phyloP scores from a whole-genome alignment of 2,113 vertebrate species.

The Bujurquina vittata region DNA sequence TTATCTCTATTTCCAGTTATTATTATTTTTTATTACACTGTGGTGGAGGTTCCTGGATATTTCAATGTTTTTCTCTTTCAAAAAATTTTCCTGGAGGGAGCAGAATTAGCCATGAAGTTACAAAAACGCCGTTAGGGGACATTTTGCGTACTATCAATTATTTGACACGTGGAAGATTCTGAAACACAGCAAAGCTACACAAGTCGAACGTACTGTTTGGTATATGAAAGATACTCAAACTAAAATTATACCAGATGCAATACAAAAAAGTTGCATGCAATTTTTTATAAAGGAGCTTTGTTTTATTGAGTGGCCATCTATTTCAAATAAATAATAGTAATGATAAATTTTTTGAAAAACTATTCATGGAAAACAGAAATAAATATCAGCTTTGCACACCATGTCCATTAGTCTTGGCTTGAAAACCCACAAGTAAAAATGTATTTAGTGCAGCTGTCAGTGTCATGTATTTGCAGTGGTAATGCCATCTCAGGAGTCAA shows the following conservation, averaged over 20 bases:
- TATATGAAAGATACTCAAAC: not conserved
- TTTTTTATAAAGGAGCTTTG: not conserved
- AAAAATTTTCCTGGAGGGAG: not conserved
- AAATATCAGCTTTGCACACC: not conserved
- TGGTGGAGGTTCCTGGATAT: not conserved
- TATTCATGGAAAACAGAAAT: not conserved
- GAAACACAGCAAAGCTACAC: not conserved
- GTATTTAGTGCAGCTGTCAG: not conserved
- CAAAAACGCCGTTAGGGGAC: not conserved
- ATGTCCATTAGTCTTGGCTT: not conserved
- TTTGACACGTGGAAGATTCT: not conserved
- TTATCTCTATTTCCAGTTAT: not conserved
- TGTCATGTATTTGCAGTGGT: not conserved
- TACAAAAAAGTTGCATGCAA: too few relatives aligned
- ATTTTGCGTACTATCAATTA: not conserved
- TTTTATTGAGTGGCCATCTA: not conserved
- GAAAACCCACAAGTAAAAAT: not conserved
- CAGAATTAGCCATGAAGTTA: not conserved
- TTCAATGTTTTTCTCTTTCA: not conserved
- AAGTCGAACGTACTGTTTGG: not conserved
- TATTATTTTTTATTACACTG: not conserved
- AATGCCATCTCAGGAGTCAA: not conserved
- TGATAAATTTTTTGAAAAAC: not conserved
- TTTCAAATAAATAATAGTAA: not conserved
- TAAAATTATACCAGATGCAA: not conserved